Evolutionary conservation across 1,140 invertebrate genomes (phyloP).

Genomic region (Eufriesea mexicana): DNA sequence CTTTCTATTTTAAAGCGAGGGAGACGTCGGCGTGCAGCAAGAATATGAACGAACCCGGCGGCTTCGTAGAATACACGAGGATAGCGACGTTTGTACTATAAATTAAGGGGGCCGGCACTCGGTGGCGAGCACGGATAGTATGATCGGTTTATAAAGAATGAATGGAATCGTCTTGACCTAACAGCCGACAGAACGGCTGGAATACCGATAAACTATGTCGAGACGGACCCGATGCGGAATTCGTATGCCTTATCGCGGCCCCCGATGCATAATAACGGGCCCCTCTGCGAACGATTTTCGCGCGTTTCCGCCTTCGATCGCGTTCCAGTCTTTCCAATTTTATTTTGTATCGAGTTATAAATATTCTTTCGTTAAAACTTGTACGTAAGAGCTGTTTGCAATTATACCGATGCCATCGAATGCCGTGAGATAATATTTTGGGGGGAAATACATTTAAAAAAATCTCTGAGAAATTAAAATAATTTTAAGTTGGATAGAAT

Average conservation of each 20-base stretch:
- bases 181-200: slow-evolving; percentile 40
- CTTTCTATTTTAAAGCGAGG: slow-evolving; percentile 70
- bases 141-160: slow-evolving; percentile 51
- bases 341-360: not conserved
- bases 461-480: not conserved
- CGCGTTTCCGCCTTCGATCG: not conserved
- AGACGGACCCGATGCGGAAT: slow-evolving; percentile 28
- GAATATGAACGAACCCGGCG: slow-evolving; percentile 66
- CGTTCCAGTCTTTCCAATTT: not conserved
- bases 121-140: slow-evolving; percentile 13
- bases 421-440: not conserved
- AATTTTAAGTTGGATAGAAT: not conserved
- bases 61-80: slow-evolving; percentile 62
- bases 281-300: slow-evolving; percentile 6
- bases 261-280: slow-evolving; percentile 40
- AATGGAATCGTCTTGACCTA: slow-evolving; percentile 54
- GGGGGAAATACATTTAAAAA: not conserved
- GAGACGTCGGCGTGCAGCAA: slow-evolving; percentile 55
- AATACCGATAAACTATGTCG: slow-evolving; percentile 54
- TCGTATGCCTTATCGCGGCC: slow-evolving; percentile 39
- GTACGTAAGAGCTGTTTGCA: not conserved
- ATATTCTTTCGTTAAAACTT: no score
- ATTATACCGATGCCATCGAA: not conserved
- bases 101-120: slow-evolving; percentile 57
- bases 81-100: slow-evolving; percentile 65